Conservation (phyloP, 2,888 invertebrate species). For the Heterodera filipjevi region DNA sequence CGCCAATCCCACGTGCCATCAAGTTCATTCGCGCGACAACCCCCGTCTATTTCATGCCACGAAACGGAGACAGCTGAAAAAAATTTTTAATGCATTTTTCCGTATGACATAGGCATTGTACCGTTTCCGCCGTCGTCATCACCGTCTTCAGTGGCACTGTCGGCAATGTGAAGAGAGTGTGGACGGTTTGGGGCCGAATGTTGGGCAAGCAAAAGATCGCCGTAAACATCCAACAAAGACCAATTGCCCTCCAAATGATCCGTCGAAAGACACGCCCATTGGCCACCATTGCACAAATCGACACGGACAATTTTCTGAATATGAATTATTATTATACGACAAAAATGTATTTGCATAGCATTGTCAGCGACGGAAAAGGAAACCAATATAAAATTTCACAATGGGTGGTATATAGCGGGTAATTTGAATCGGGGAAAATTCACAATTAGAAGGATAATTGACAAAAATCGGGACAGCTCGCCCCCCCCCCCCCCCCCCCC, state of each 20-base stretch:
- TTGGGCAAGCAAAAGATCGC: slow-evolving; percentile 50
- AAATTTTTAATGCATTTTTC: neutral
- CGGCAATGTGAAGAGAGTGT: slow-evolving; percentile 36
- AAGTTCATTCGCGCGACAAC: neutral
- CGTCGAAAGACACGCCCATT: slow-evolving; percentile 30
- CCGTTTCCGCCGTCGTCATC: neutral
- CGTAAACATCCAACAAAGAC: slow-evolving; percentile 52
- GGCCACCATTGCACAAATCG: slow-evolving; percentile 45
- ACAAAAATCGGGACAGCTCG: too few species aligned
- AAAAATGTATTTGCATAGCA: too few species aligned
- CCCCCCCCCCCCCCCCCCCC: too few species aligned
- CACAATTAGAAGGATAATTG: too few species aligned
- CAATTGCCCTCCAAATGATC: slow-evolving; percentile 46
- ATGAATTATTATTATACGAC: too few species aligned
- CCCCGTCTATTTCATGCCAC: neutral
- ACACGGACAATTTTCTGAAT: slow-evolving; percentile 49
- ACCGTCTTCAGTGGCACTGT: neutral
- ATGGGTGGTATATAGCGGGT: too few species aligned
- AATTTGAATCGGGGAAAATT: too few species aligned
- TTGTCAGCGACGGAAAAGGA: too few species aligned
- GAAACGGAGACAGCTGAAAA: neutral
- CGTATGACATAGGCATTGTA: neutral
- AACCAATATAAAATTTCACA: too few species aligned
- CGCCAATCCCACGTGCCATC: slow-evolving; percentile 36
- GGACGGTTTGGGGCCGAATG: slow-evolving; percentile 56